Conservation (phyloP, 2,113 vertebrate species). For the Dipodomys stephensi region DNA sequence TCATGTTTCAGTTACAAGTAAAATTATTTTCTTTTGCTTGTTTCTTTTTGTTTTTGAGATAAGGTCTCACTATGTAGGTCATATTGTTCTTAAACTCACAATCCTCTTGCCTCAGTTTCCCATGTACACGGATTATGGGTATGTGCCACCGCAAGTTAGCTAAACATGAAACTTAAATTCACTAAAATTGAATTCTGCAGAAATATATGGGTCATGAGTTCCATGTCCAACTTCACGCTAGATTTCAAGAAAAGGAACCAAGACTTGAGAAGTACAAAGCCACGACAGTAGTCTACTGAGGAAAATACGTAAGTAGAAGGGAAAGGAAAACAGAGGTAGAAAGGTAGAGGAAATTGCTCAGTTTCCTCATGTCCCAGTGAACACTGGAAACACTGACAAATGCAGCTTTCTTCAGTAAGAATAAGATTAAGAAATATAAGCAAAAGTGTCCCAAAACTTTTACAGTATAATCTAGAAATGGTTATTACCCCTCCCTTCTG, state of each 20-base stretch:
- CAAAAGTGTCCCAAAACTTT: slow-evolving; percentile 10
- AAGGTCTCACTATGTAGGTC: too few species aligned
- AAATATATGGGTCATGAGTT: slow-evolving; percentile 5
- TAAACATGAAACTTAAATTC: slow-evolving; percentile 45
- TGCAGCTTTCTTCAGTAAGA: background rate
- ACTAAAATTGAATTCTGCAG: slow-evolving; percentile 27
- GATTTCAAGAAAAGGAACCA: background rate
- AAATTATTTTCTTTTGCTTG: background rate
- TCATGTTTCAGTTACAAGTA: background rate
- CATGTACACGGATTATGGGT: too few species aligned
- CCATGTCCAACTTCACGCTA: background rate
- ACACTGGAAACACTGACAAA: background rate
- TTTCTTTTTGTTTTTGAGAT: too few species aligned
- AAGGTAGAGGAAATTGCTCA: background rate
- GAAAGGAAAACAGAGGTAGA: background rate
- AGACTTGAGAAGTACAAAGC: background rate
- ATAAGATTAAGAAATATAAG: slow-evolving; percentile 16
- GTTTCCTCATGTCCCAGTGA: background rate
- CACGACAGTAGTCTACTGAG: background rate
- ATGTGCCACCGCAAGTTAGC: too few species aligned
- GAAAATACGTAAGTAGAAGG: background rate
- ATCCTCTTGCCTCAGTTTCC: too few species aligned
- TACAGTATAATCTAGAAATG: background rate
- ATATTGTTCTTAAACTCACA: too few species aligned
- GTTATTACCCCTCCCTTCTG: background rate